These are phyloP conservation scores for Tenthredo amoena DNA, from an alignment of 2,888 invertebrate genomes.

Conservation along the genomic window DNA sequence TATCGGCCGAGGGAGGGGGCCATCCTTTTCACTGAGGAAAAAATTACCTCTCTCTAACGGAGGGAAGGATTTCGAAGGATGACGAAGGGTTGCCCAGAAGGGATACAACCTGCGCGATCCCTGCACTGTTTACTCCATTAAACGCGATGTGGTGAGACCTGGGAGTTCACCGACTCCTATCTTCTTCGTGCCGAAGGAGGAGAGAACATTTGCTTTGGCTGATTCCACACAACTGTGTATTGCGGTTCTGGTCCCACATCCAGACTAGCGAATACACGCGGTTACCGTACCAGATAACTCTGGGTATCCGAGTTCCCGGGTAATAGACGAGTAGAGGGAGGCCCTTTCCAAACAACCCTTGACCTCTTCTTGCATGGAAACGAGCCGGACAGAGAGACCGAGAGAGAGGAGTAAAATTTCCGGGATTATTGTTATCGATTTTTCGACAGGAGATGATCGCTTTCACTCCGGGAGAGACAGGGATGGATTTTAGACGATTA, in stretches of 20 bases:
- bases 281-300: constrained; percentile 3
- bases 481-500: neutral
- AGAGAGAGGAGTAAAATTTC: neutral
- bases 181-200: neutral
- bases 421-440: neutral
- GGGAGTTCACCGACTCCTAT: constrained; percentile 1
- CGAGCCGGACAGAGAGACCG: neutral
- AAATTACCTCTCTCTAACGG: neutral
- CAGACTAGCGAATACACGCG: neutral
- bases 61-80: neutral
- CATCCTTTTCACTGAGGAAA: neutral
- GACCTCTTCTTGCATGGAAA: constrained; percentile 9
- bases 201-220: constrained; percentile 13
- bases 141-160: neutral
- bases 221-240: neutral
- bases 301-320: neutral
- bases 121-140: neutral
- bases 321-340: constrained; percentile 18
- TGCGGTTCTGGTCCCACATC: neutral
- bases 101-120: neutral
- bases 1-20: neutral
- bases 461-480: neutral
- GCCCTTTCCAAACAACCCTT: constrained; percentile 30
- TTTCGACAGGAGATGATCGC: neutral
- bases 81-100: neutral